These are phyloP conservation scores for Limnephilus auricula DNA, from an alignment of 2,888 invertebrate species.

Conservation along the genomic window DNA sequence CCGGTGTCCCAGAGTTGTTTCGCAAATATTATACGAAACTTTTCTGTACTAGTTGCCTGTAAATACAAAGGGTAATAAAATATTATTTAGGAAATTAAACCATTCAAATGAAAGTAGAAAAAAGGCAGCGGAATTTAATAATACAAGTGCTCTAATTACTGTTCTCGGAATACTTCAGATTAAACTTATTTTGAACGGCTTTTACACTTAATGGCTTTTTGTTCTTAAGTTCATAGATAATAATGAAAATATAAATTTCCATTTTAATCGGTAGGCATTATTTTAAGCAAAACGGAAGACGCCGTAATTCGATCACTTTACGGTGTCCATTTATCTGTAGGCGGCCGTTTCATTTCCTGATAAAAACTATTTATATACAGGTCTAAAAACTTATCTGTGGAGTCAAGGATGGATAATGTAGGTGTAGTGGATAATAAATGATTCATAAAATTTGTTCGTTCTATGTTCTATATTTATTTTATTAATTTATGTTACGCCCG, in stretches of 20 bases:
- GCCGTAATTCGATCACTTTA: not conserved
- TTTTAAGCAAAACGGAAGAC: not conserved
- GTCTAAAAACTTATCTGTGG: not conserved
- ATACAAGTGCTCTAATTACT: not conserved
- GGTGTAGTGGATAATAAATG: too few relatives aligned
- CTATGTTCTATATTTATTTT: too few relatives aligned
- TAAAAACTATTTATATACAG: not conserved
- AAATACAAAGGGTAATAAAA: too few relatives aligned
- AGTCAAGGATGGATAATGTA: too few relatives aligned
- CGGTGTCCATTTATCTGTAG: not conserved
- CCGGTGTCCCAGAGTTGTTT: not conserved
- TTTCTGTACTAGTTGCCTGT: not conserved
- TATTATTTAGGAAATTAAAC: too few relatives aligned
- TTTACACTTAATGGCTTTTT: not conserved
- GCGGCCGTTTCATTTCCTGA: too few relatives aligned
- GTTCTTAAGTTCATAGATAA: not conserved
- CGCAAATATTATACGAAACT: not conserved
- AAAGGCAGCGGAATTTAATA: not conserved
- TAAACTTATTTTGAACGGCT: not conserved
- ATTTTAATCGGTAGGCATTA: not conserved
- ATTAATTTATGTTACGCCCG: too few relatives aligned
- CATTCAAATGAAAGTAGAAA: not conserved
- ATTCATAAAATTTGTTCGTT: too few relatives aligned
- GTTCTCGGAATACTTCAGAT: not conserved
- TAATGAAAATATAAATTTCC: not conserved